phyloP scores from a whole-genome alignment of 2,797 vertebrate species.

The Sarcophilus harrisii region DNA sequence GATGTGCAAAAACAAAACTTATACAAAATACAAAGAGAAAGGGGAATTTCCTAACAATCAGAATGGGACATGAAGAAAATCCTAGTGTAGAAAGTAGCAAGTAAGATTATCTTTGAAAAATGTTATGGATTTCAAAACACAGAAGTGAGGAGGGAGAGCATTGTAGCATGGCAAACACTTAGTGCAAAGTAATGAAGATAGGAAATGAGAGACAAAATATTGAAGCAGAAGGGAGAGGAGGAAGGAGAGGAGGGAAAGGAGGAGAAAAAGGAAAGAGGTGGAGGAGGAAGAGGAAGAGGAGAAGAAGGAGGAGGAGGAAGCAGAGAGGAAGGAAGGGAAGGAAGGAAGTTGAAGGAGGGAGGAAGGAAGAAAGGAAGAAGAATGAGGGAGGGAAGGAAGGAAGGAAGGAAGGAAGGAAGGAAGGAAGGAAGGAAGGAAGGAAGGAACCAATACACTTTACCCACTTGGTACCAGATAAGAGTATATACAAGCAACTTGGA shows the following conservation, averaged over 20 bases:
- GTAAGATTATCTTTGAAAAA: background rate
- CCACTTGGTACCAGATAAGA: constrained; percentile 72
- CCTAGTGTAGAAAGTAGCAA: background rate
- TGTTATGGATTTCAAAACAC: background rate
- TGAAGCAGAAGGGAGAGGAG: background rate
- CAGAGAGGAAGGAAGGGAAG: too few species aligned
- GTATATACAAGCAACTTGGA: constrained; percentile 80
- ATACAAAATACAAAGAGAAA: background rate
- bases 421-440: background rate
- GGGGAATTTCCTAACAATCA: background rate
- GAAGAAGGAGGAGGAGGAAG: too few species aligned
- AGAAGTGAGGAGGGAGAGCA: background rate
- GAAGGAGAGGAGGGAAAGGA: too few species aligned
- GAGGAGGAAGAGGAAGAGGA: too few species aligned
- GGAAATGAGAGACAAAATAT: background rate
- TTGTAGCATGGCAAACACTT: background rate
- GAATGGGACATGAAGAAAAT: background rate
- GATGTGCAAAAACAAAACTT: background rate
- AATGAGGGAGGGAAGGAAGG: too few species aligned
- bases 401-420: background rate
- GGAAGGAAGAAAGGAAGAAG: too few species aligned
- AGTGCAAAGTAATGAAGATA: background rate
- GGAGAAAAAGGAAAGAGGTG: too few species aligned
- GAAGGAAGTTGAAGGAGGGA: background rate
- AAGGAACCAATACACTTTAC: constrained; percentile 51